Conservation (phyloP, 2,797 vertebrate species). For the Sebastiscus tertius region DNA sequence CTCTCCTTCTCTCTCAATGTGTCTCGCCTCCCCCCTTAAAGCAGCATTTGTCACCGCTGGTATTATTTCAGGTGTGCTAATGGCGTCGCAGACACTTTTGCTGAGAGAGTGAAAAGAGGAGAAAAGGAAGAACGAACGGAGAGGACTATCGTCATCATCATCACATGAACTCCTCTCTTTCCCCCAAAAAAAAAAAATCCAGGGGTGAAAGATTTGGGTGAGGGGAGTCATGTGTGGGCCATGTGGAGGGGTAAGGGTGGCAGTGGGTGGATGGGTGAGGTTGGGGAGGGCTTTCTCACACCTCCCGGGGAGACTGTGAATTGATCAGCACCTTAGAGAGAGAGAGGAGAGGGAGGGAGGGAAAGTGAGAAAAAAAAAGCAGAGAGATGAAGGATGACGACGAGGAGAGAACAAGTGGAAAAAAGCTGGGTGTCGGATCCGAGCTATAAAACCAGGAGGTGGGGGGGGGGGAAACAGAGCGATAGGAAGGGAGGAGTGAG, state of each 20-base stretch:
- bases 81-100: conserved; percentile 79
- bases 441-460: conserved; percentile 60
- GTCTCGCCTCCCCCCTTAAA: conserved; percentile 54
- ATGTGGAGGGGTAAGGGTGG: conserved; percentile 35
- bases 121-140: not conserved
- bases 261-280: conserved; percentile 45
- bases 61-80: conserved; percentile 88
- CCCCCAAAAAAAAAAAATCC: not conserved
- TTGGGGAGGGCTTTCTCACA: conserved; percentile 70
- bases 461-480: not conserved
- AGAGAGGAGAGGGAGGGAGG: conserved; percentile 12
- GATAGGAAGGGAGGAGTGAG: conserved; percentile 46
- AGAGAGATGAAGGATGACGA: conserved; percentile 64
- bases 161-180: not conserved
- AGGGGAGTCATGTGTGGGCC: conserved; percentile 36
- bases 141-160: not conserved
- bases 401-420: conserved; percentile 62
- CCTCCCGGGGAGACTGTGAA: conserved; percentile 85
- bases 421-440: conserved; percentile 53
- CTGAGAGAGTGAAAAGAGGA: conserved; percentile 32
- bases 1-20: not conserved
- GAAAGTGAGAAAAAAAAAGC: conserved; percentile 45
- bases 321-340: conserved; percentile 85
- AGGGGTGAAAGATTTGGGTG: conserved; percentile 43
- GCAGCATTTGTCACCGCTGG: conserved; percentile 75